Percentiles rank a stretch among this genome's conserved stretches.
These are phyloP conservation scores for fruit fly (Drosophila melanogaster) DNA, from an alignment of 1,140 invertebrate genomes.

Conservation along the genomic window Release_6_plus_ISO1_MT NT_033777.3:14112001-14112500, in stretches of 20 bases:
- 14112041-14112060: background rate
- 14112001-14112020: background rate
- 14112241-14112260: too few species aligned
- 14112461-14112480: slow-evolving; percentile 2
- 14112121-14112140: background rate
- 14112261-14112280: too few species aligned
- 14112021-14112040: background rate
- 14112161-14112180: background rate
- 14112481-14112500: background rate
- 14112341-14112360: background rate
- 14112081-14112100: background rate
- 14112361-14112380: too few species aligned
- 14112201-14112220: background rate
- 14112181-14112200: background rate
- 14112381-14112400: too few species aligned
- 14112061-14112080: background rate
- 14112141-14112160: background rate
- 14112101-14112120: background rate
- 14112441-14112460: slow-evolving; percentile 1
- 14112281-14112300: too few species aligned
- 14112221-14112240: background rate
- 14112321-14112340: background rate
- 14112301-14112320: too few species aligned
- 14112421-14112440: background rate
- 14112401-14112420: background rate